Evolutionary conservation across 2,113 vertebrate species (phyloP), one percentile per base, ranked within the genome.

Genomic region (Bubalus kerabau): DNA sequence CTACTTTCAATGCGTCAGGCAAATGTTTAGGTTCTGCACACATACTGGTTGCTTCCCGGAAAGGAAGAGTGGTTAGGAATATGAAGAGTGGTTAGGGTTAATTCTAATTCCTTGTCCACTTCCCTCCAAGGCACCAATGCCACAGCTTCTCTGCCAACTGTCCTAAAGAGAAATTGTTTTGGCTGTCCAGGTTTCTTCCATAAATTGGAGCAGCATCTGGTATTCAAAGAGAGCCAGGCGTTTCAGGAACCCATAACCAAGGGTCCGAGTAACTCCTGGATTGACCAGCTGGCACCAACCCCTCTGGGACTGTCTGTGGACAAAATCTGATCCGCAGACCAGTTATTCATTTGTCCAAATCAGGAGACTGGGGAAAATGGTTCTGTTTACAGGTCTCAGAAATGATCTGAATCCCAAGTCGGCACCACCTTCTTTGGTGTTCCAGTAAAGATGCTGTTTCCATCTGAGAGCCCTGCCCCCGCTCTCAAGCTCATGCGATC

Each of bases 121-220:
- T 87, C 28, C 59, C 92, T 87, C 67, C 54, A 60, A 96, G 83
- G 87, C 74, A 71, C 30, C 59, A 23, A 3, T 6, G 19, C 56
- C n/a, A 10, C 52, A 24, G 62, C 57, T 43, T 93, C 83, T 82
- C 71, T 97, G 95, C 96, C 98, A 98, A 50, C 86, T 89, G 86
- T 91, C 94, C 89, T 94, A 89, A 93, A 97, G 93, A 74, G 43
- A 95, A 76, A 97, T 84, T 17, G 46, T 80, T 94, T 94, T 97
- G 97, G 96, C 96, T 30, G 9, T 95, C 57, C 94, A 83, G 89
- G 94, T 95, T 90, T 95, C 95, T 91, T 96, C 96, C 83, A 50
- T 97, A 94, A 98, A 97, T 46, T 57, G 94, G 78, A 97, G 91
- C 78, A 94, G 91, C 97, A 98, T 97, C 98, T 98, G 97, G 91